A percentile compares a stretch with the other conserved stretches of the same genome.
Conservation (phyloP, 2,113 vertebrate genomes). For the Onychorhynchus coronatus region DNA sequence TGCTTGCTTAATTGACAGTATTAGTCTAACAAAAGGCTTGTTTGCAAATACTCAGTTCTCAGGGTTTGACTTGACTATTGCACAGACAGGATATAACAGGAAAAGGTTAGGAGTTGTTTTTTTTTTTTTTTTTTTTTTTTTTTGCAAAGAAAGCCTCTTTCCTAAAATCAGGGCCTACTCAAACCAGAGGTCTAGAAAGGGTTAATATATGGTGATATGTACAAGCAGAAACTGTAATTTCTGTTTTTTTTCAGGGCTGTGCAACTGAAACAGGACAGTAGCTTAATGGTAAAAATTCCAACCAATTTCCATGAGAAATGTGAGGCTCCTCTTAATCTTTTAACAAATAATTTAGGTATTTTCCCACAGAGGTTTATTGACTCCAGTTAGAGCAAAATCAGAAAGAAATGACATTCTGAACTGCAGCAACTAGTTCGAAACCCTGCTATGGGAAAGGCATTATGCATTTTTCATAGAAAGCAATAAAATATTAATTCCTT, state of each 20-base stretch:
- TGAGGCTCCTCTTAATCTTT: neutral
- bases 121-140: neutral
- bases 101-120: neutral
- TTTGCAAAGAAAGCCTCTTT: neutral
- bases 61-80: neutral
- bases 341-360: neutral
- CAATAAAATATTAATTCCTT: slow-evolving; percentile 66
- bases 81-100: neutral
- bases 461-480: slow-evolving; percentile 65
- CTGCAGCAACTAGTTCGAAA: neutral
- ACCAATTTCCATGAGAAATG: neutral
- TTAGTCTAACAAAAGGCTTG: neutral
- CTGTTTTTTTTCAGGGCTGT: neutral
- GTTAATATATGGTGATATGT: neutral
- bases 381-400: neutral
- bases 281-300: neutral
- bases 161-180: neutral
- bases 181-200: neutral
- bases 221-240: neutral
- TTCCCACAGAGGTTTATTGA: neutral
- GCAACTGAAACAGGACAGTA: neutral
- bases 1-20: neutral
- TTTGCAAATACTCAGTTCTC: neutral
- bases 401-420: neutral
- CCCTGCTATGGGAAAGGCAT: neutral